Evolutionary conservation across 2,888 invertebrate species (phyloP), one percentile per base, ranked within the genome.

Genomic region (Apomyelois bistriatella): DNA sequence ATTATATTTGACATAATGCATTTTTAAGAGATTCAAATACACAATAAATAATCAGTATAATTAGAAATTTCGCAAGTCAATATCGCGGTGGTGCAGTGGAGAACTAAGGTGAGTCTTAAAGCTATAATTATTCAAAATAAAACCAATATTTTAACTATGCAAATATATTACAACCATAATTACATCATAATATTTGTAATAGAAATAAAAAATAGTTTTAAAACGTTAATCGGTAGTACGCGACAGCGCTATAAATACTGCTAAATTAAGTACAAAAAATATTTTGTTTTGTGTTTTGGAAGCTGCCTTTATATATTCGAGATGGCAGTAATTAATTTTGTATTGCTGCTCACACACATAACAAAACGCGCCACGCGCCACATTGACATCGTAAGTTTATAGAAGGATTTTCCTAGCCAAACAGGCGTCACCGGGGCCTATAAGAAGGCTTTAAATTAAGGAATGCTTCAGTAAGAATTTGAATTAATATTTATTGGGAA

Each of bases 81-180:
- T n/a, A n/a, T n/a, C n/a, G n/a, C n/a, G n/a, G n/a, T n/a, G n/a
- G n/a, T n/a, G n/a, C n/a, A n/a, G n/a, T n/a, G n/a, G n/a, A n/a
- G n/a, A n/a, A n/a, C n/a, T n/a, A n/a, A n/a, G n/a, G n/a, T n/a
- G n/a, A n/a, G n/a, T n/a, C n/a, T 22, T 22, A 22, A 22, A 2
- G 5, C 22, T 22, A 3, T 5, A n/a, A 22, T 2, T 22, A 12
- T 32, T 9, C 1, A 13, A 41, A 41, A 9, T 40, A 50, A 42
- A 64, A 69, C 69, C 62, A 59, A 46, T 41, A 60, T 72, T 74
- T 74, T 71, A 74, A 76, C 68, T 82, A 80, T 73, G 70, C 70
- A 68, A 77, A 81, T 85, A 83, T 83, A 85, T 82, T 83, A 83
- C 79, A 82, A 75, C 62, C 70, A 82, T 74, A 82, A 82, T 82